Percentiles rank a stretch among this genome's conserved stretches.
phyloP scores from a whole-genome alignment of 2,797 vertebrate species.

The Pipistrellus pygmaeus region DNA sequence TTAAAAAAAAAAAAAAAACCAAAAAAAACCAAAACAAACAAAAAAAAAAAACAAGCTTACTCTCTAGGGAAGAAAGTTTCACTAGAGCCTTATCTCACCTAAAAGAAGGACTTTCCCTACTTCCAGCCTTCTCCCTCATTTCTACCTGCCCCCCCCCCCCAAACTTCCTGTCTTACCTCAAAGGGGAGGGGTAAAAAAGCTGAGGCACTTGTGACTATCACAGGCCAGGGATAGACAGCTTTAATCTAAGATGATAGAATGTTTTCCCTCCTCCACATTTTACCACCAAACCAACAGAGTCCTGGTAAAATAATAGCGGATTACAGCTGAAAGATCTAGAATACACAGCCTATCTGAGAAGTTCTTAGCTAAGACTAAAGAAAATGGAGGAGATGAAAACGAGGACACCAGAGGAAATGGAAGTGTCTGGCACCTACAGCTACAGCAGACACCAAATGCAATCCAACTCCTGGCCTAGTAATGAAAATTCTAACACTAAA shows the following conservation, averaged over 20 bases:
- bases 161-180: neutral
- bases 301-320: neutral
- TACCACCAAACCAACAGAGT: neutral
- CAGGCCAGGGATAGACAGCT: neutral
- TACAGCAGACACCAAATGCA: neutral
- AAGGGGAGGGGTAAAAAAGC: neutral
- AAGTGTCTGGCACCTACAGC: neutral
- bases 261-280: neutral
- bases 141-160: accelerated
- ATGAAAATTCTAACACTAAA: neutral
- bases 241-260: constrained; percentile 9
- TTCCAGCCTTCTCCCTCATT: neutral
- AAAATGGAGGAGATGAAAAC: neutral
- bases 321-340: neutral
- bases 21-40: too few species aligned
- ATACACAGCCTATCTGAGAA: neutral
- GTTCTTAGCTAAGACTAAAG: neutral
- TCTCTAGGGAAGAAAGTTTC: neutral
- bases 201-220: neutral
- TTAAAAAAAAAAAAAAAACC: neutral
- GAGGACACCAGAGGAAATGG: neutral
- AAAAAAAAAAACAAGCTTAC: neutral
- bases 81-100: neutral
- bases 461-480: neutral
- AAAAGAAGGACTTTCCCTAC: neutral